These are phyloP conservation scores for Cettia cetti DNA, from an alignment of 2,113 vertebrate species.

Conservation along the genomic window DNA sequence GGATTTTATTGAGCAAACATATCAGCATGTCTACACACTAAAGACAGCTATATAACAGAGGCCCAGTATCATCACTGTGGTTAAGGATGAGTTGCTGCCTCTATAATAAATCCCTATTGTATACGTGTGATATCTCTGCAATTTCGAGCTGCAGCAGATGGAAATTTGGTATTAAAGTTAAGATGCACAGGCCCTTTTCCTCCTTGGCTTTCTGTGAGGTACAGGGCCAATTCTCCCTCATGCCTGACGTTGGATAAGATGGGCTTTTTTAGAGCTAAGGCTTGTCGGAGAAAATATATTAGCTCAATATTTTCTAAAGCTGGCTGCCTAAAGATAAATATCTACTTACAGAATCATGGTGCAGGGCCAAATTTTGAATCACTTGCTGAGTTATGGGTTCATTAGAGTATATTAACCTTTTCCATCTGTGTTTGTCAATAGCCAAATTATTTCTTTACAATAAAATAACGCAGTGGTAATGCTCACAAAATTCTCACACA, in stretches of 20 bases:
- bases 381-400: background rate
- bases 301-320: background rate
- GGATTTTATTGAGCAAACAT: slow-evolving; percentile 61
- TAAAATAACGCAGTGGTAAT: background rate
- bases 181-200: background rate
- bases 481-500: background rate
- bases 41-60: slow-evolving; percentile 51
- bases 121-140: background rate
- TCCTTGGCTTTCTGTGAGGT: background rate
- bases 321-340: background rate
- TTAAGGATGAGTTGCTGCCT: slow-evolving; percentile 55
- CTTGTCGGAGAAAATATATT: background rate
- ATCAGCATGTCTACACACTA: slow-evolving; percentile 61
- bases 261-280: background rate
- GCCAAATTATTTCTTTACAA: background rate
- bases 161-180: slow-evolving; percentile 40
- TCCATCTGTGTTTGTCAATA: background rate
- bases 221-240: background rate
- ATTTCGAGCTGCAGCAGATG: slow-evolving; percentile 26
- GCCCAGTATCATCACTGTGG: background rate
- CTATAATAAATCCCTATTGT: slow-evolving; percentile 47
- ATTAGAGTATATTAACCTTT: background rate
- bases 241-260: background rate
- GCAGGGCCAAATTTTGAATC: background rate
- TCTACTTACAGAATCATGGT: background rate